Percentiles rank a stretch among this genome's conserved stretches.
Evolutionary conservation across 2,888 invertebrate species (phyloP).

Genomic region (Cenopis cana): DNA sequence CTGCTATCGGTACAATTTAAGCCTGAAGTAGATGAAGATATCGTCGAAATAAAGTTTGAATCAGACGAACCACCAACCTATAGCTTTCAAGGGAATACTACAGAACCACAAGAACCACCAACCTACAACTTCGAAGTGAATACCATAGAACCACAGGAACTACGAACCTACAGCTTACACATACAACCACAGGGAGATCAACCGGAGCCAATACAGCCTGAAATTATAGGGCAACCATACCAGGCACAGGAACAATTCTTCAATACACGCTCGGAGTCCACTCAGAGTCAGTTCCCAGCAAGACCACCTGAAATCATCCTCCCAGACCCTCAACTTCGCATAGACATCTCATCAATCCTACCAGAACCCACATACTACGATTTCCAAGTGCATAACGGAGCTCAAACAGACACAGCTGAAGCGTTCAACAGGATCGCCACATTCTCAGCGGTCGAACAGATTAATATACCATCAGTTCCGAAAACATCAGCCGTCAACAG

Average conservation of each 20-base stretch:
- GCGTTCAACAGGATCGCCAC: background rate
- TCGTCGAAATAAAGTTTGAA: constrained; percentile 7
- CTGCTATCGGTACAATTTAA: background rate
- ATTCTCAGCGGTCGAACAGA: constrained; percentile 9
- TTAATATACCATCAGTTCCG: background rate
- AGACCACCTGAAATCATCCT: background rate
- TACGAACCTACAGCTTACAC: background rate
- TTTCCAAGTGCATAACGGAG: background rate
- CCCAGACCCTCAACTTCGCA: background rate
- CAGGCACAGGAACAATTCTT: background rate
- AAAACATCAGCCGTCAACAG: no score
- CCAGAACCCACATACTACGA: background rate
- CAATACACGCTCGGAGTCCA: no score
- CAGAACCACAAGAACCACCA: no score
- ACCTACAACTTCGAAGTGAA: no score
- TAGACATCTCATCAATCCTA: background rate
- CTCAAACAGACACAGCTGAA: background rate
- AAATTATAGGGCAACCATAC: background rate
- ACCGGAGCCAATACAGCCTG: background rate
- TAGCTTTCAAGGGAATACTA: no score
- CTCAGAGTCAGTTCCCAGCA: background rate
- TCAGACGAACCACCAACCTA: background rate
- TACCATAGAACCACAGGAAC: background rate
- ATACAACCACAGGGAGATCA: background rate
- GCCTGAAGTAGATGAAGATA: background rate